Evolutionary conservation across 2,797 vertebrate genomes (phyloP).

Genomic region (Apodemus agrarius): DNA sequence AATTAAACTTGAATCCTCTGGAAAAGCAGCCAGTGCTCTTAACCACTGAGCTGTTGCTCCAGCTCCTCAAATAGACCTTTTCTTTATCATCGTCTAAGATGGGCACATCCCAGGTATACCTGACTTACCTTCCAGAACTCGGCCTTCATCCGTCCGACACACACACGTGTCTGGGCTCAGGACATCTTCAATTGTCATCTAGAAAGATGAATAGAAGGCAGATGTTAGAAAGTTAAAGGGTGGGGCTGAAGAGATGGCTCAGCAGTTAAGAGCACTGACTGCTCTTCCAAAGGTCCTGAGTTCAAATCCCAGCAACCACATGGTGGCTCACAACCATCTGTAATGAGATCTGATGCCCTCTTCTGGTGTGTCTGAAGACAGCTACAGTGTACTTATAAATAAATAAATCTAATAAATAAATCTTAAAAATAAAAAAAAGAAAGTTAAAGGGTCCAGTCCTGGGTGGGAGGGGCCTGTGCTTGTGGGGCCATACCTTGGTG

Average conservation of each 20-base stretch:
- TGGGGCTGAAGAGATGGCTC: too few species aligned
- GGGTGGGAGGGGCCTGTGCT: background rate
- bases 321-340: too few species aligned
- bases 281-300: too few species aligned
- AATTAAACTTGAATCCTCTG: background rate
- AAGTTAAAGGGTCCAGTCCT: background rate
- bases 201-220: background rate
- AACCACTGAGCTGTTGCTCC: background rate
- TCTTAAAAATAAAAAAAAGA: too few species aligned
- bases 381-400: too few species aligned
- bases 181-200: slow-evolving; percentile 96
- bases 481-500: slow-evolving; percentile 90
- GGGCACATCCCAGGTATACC: background rate
- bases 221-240: too few species aligned
- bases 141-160: slow-evolving; percentile 93
- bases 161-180: slow-evolving; percentile 90
- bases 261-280: too few species aligned
- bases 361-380: too few species aligned
- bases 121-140: slow-evolving; percentile 91
- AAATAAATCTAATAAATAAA: too few species aligned
- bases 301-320: too few species aligned
- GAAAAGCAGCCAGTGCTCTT: background rate
- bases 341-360: too few species aligned
- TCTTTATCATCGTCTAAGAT: background rate
- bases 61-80: background rate